These are phyloP conservation scores for Cecidostiba fungosa DNA, from an alignment of 2,888 invertebrate species.

Conservation along the genomic window DNA sequence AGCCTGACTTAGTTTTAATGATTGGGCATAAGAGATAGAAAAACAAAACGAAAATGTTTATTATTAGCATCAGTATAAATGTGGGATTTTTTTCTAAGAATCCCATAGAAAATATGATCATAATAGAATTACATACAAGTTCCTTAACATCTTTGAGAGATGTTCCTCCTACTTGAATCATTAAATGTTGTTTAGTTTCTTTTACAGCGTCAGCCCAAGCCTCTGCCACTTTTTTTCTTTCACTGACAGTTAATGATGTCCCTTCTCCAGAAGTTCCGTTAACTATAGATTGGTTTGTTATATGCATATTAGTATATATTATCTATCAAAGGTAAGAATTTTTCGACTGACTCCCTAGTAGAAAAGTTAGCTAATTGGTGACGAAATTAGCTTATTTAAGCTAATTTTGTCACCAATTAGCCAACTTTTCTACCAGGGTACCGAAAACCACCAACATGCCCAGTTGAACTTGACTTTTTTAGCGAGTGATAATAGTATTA, in stretches of 20 bases:
- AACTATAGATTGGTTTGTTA: conserved; percentile 81
- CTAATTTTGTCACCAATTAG: no score
- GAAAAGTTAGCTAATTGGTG: no score
- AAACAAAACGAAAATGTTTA: background rate
- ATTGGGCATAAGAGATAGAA: background rate
- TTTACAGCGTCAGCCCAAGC: conserved; percentile 84
- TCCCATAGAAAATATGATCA: background rate
- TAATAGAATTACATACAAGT: conserved; percentile 79
- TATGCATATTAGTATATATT: background rate
- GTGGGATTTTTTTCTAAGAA: background rate
- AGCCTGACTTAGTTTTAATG: conserved; percentile 81
- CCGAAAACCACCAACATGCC: no score
- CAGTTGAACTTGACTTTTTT: no score
- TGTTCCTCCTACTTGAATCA: conserved; percentile 89
- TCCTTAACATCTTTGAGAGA: conserved; percentile 86
- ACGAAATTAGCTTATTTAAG: no score
- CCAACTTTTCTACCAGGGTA: no score
- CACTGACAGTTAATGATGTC: conserved; percentile 84
- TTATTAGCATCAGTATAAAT: background rate
- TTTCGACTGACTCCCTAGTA: no score
- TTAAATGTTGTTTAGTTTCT: conserved; percentile 82
- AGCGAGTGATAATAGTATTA: no score
- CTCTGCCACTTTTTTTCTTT: conserved; percentile 85
- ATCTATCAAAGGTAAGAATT: background rate
- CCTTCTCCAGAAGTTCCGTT: conserved; percentile 92